Evolutionary conservation across 2,113 vertebrate genomes (phyloP).

Genomic region (Saguinus imperator): DNA sequence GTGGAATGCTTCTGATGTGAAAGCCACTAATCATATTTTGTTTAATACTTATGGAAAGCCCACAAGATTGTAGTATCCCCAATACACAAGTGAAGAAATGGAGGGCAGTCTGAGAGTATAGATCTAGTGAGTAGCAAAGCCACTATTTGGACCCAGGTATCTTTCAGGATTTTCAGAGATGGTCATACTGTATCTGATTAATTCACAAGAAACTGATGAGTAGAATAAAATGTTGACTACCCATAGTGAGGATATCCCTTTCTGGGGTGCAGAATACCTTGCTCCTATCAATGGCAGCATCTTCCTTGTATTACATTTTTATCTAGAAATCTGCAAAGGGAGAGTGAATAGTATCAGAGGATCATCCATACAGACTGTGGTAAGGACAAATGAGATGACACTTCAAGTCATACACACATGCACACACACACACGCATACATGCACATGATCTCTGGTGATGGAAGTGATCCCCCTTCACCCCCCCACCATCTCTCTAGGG

Average conservation of each 20-base stretch:
- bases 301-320: neutral
- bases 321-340: neutral
- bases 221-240: neutral
- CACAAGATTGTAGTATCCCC: neutral
- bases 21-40: neutral
- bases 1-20: neutral
- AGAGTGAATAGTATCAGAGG: neutral
- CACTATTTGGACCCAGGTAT: neutral
- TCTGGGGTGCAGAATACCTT: neutral
- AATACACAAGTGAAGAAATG: neutral
- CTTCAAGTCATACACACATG: neutral
- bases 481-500: neutral
- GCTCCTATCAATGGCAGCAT: neutral
- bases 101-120: neutral
- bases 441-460: neutral
- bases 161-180: neutral
- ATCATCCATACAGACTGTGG: neutral
- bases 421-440: neutral
- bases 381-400: neutral
- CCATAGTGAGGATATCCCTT: neutral
- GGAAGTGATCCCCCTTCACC: neutral
- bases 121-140: neutral
- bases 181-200: neutral
- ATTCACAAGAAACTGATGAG: neutral
- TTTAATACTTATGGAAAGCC: neutral